Percentiles rank a stretch among this genome's conserved stretches.
phyloP scores from a whole-genome alignment of 2,113 vertebrate species.

The Peucedramus taeniatus region DNA sequence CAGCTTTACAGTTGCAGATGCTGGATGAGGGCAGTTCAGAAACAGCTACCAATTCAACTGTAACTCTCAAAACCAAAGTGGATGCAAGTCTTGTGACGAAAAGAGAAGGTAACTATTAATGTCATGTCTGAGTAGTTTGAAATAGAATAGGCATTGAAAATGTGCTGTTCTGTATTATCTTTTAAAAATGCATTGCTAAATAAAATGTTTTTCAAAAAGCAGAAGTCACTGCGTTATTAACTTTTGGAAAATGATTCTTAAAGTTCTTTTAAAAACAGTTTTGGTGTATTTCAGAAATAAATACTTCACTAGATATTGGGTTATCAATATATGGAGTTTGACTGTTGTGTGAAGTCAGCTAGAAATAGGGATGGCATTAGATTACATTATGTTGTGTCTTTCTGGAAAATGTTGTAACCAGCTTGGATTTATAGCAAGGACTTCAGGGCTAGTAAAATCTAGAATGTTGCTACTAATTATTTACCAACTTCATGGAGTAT shows the following conservation, averaged over 20 bases:
- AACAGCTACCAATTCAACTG: slow-evolving; percentile 31
- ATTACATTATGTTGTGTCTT: not conserved
- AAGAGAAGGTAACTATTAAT: slow-evolving; percentile 60
- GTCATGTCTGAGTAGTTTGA: not conserved
- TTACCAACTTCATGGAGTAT: not conserved
- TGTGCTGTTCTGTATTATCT: not conserved
- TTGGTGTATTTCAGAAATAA: not conserved
- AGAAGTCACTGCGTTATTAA: not conserved
- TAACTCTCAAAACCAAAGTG: slow-evolving; percentile 65
- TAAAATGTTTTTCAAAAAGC: not conserved
- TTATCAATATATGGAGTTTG: not conserved
- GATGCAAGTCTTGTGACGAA: slow-evolving; percentile 24
- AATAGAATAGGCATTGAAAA: not conserved
- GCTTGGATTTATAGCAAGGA: not conserved
- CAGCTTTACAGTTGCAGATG: not conserved
- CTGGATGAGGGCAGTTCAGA: slow-evolving; percentile 64
- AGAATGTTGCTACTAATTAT: not conserved
- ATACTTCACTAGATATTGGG: not conserved
- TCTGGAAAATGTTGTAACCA: not conserved
- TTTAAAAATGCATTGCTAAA: not conserved
- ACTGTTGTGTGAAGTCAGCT: not conserved
- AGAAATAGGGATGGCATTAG: not conserved
- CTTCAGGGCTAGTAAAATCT: not conserved
- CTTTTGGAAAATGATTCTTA: not conserved
- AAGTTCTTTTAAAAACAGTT: not conserved